These are phyloP conservation scores for Venusia cambrica DNA, from an alignment of 2,888 invertebrate species.

Conservation along the genomic window DNA sequence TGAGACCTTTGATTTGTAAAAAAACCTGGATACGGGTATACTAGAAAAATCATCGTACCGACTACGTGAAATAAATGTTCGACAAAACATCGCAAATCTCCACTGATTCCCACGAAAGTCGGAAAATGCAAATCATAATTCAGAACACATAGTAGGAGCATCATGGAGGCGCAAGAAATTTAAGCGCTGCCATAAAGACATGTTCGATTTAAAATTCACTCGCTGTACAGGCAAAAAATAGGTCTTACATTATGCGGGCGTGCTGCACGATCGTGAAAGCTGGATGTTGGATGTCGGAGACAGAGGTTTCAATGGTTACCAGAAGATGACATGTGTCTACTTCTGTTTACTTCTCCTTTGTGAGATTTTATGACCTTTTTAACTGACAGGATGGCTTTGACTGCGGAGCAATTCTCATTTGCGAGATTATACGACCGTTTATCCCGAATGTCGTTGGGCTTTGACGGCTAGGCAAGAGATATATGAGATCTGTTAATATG, in stretches of 20 bases:
- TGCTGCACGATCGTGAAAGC: constrained; percentile 67
- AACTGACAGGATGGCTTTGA: too few species aligned
- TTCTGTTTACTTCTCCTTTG: constrained; percentile 3
- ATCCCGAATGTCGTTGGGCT: too few species aligned
- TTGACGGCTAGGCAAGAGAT: too few species aligned
- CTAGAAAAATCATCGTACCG: too few species aligned
- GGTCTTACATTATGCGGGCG: constrained; percentile 76
- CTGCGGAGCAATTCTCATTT: too few species aligned
- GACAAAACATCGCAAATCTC: too few species aligned
- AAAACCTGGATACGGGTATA: too few species aligned
- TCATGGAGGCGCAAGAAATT: constrained; percentile 53
- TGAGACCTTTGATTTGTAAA: too few species aligned
- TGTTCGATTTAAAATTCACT: constrained; percentile 74
- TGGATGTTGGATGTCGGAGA: constrained; percentile 40
- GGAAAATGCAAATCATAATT: neutral
- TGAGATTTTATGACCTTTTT: too few species aligned
- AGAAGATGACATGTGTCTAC: constrained; percentile 19
- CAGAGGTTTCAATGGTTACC: constrained; percentile 20
- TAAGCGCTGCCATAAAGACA: constrained; percentile 62
- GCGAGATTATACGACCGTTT: too few species aligned
- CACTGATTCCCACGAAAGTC: constrained; percentile 1
- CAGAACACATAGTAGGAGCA: constrained; percentile 42
- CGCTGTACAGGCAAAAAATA: constrained; percentile 70
- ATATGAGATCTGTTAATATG: too few species aligned
- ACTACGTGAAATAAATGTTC: too few species aligned